A percentile compares a stretch with the other conserved stretches of the same genome.
Evolutionary conservation across 1,140 invertebrate genomes (phyloP).

Genomic region (Phymorhynchus buccinoides): DNA sequence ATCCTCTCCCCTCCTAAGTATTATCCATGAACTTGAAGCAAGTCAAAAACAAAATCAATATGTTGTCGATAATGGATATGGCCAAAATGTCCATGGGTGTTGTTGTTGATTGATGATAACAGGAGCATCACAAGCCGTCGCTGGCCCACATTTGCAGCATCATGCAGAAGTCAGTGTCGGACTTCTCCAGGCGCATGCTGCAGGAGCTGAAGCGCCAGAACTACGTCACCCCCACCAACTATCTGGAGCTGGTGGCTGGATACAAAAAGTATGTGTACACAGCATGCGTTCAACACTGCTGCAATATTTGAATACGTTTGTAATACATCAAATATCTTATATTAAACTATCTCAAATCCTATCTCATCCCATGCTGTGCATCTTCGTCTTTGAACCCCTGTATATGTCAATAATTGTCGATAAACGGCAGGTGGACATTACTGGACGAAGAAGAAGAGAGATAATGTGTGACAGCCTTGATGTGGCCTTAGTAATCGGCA

Average conservation of each 20-base stretch:
- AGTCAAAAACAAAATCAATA: background rate
- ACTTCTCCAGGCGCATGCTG: constrained; percentile 77
- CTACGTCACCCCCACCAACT: constrained; percentile 92
- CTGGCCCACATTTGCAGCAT: constrained; percentile 82
- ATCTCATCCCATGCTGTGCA: no score
- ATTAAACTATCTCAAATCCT: no score
- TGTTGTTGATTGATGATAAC: constrained; percentile 38
- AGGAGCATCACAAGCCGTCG: constrained; percentile 77
- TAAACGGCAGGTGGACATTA: no score
- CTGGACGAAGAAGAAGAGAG: no score
- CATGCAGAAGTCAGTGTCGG: constrained; percentile 83
- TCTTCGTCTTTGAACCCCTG: no score
- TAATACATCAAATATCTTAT: no score
- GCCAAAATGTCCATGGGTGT: background rate
- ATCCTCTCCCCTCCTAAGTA: no score
- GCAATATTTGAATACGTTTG: no score
- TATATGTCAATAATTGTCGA: no score
- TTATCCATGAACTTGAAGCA: no score
- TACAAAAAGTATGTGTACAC: constrained; percentile 74
- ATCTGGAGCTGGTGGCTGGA: constrained; percentile 82
- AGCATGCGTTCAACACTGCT: background rate
- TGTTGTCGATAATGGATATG: background rate
- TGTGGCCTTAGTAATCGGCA: no score
- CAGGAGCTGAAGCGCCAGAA: constrained; percentile 87
- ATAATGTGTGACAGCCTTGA: no score